Percentiles rank a stretch among this genome's conserved stretches.
Evolutionary conservation across 2,113 vertebrate species (phyloP).

Genomic region (Opisthocomus hoazin): DNA sequence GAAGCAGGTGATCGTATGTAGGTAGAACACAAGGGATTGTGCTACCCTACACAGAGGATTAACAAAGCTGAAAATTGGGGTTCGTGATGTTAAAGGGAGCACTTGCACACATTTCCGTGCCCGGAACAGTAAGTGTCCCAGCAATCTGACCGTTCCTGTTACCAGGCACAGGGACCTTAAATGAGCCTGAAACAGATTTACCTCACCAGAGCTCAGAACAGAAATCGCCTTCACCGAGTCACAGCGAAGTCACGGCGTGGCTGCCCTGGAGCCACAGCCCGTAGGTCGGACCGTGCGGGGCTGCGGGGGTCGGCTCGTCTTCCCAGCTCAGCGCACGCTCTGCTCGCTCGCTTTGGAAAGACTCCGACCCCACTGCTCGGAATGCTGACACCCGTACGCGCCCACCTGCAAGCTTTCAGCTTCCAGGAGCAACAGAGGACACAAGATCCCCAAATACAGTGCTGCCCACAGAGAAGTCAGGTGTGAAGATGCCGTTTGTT

Average conservation of each 20-base stretch:
- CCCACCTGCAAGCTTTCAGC: accelerated
- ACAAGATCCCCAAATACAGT: not conserved
- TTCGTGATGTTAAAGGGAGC: not conserved
- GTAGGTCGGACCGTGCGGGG: accelerated
- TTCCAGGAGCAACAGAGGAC: not conserved
- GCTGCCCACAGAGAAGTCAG: not conserved
- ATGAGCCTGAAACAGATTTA: not conserved
- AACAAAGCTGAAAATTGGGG: not conserved
- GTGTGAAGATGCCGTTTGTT: not conserved
- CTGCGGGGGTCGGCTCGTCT: not conserved
- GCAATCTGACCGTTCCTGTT: not conserved
- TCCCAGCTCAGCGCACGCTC: not conserved
- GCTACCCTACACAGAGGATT: not conserved
- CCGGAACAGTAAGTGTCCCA: not conserved
- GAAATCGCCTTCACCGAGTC: not conserved
- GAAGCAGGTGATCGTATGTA: not conserved
- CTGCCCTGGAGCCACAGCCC: accelerated
- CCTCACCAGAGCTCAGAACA: not conserved
- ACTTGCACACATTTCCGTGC: not conserved
- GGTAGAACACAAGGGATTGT: not conserved
- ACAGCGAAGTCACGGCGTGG: accelerated
- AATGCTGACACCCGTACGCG: not conserved
- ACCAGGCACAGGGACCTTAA: accelerated
- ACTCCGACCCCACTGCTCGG: not conserved
- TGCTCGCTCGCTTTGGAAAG: not conserved